Conservation (phyloP, 2,113 vertebrate species). For the Ceyx cyanopectus region DNA sequence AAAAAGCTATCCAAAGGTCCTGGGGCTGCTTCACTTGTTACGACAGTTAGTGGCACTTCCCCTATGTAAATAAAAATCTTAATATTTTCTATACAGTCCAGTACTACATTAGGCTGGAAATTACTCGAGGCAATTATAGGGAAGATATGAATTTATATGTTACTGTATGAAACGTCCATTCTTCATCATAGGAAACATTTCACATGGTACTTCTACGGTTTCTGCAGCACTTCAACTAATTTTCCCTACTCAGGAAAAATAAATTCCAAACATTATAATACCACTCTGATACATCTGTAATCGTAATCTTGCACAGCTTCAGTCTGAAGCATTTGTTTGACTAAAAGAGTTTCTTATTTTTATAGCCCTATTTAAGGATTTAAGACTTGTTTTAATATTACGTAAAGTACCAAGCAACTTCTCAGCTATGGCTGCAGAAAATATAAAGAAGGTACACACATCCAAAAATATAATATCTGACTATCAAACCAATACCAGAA, state of each 20-base stretch:
- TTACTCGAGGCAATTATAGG: neutral
- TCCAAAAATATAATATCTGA: slow-evolving; percentile 27
- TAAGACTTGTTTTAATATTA: neutral
- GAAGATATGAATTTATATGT: neutral
- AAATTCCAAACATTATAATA: neutral
- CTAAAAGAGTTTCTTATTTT: neutral
- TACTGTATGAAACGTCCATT: neutral
- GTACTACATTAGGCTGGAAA: neutral
- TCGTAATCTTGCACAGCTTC: neutral
- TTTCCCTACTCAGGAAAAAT: neutral
- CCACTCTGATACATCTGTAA: neutral
- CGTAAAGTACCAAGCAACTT: neutral
- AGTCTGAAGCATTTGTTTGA: neutral
- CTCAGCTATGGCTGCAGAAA: neutral
- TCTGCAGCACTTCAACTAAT: neutral
- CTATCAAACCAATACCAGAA: slow-evolving; percentile 26
- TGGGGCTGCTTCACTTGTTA: neutral
- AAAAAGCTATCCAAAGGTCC: neutral
- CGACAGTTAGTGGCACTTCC: neutral
- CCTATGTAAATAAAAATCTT: neutral
- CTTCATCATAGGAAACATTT: neutral
- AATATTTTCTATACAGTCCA: neutral
- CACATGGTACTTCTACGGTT: neutral
- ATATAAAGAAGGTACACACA: neutral
- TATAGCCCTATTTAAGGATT: neutral